These are phyloP conservation scores for Stichodactyla helianthus DNA, from an alignment of 64 coral and sea anemone species.

Conservation along the genomic window DNA sequence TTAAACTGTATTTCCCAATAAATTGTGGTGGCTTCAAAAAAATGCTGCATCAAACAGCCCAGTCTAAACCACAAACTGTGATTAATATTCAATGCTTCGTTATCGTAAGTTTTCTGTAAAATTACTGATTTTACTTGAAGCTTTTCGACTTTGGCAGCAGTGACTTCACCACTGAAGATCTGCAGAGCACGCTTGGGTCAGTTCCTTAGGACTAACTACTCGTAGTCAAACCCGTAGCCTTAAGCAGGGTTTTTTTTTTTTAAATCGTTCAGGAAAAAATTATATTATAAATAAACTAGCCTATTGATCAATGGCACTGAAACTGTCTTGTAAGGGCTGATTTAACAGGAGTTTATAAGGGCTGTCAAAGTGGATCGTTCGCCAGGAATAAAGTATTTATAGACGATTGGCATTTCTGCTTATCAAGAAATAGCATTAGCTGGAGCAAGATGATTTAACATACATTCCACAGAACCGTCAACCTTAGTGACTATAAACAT, in stretches of 20 bases:
- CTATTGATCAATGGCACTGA: background rate
- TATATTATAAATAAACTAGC: background rate
- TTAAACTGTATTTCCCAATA: background rate
- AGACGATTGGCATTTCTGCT: background rate
- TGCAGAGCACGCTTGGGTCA: background rate
- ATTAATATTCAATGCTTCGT: conserved; percentile 23
- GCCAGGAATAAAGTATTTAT: background rate
- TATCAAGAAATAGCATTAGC: background rate
- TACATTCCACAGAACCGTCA: background rate
- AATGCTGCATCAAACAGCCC: conserved; percentile 15
- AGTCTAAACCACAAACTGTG: background rate
- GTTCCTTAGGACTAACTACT: background rate
- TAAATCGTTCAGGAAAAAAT: background rate
- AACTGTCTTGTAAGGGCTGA: background rate
- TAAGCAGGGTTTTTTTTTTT: background rate
- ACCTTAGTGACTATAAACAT: conserved; percentile 12
- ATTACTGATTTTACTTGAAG: background rate
- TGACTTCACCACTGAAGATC: background rate
- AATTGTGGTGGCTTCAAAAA: background rate
- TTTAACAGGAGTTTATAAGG: background rate
- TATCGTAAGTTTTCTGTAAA: conserved; percentile 14
- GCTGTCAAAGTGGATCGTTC: background rate
- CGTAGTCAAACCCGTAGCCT: background rate
- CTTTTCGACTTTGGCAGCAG: background rate
- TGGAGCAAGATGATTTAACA: background rate